Base-by-base conservation (phyloP, 2,113 vertebrate species). In the Centropus bengalensis region DNA sequence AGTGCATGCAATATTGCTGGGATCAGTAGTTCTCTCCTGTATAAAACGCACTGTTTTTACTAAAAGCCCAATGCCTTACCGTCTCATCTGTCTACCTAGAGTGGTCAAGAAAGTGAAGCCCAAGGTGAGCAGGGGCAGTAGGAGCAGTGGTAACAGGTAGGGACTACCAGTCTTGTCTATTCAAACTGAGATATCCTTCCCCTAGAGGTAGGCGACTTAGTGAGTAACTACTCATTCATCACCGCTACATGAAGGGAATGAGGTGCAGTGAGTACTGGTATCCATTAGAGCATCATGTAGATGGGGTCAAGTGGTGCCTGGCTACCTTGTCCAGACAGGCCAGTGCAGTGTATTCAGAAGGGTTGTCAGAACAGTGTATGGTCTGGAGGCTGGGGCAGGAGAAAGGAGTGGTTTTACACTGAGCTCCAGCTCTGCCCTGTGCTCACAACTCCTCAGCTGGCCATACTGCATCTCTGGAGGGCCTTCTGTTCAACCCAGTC, bases 401-500 rank as follows among this genome's bases (percentile, higher is more conserved):
- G 22, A n/a, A 64, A 40, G 23, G 14, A 15, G 1, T 13, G 9
- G 15, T 24, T 36, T 36, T 51, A 33, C 66, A 24, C 36, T 2
- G 5, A 77, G 8, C 32, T 45, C 52, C 1, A 6, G 1, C 36
- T 38, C 68, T 89, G 32, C 49, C 32, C 26, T 45, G 12, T 67
- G 40, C 47, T 77, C 11, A 18, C 6, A 52, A 3, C 9, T 71
- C 32, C 47, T 58, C 42, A 44, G n/a, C 26, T 66, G 36, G 18
- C n/a, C 58, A 1, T 47, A 28, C 24, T 63, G 60, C 15, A 16
- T 52, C 28, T 66, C 28, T 47, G 42, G 28, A 71, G 28, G 54
- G 16, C 54, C 28, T 68, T 73, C 76, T 1, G 0, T 63, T 42
- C 0, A 0, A 14, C 8, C 42, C 9, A 8, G 12, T 51, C 33